These are phyloP conservation scores for Platorchestia sp. DNA, from an alignment of 1,140 invertebrate genomes.

Conservation along the genomic window DNA sequence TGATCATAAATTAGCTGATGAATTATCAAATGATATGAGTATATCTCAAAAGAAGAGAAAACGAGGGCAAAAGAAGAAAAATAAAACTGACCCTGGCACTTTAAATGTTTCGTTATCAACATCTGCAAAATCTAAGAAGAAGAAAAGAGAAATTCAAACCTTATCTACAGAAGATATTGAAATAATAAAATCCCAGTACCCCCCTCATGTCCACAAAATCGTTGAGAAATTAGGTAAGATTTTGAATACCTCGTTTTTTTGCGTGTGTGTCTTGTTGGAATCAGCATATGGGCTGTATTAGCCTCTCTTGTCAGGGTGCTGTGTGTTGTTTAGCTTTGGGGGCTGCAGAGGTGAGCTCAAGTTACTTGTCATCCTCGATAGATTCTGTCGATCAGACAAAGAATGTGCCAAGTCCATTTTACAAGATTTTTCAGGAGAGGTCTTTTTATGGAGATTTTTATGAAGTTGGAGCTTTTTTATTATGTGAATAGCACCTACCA, in stretches of 20 bases:
- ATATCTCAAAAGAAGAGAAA: background rate
- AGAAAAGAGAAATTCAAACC: background rate
- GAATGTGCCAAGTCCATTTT: no score
- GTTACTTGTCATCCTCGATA: no score
- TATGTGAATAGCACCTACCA: no score
- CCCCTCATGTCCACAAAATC: background rate
- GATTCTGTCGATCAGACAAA: no score
- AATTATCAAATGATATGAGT: background rate
- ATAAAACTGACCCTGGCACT: background rate
- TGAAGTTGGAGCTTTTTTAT: no score
- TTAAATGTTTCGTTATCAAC: background rate
- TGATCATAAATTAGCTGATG: background rate
- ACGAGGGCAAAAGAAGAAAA: background rate
- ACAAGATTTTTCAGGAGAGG: no score
- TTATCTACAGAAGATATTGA: slow-evolving; percentile 36
- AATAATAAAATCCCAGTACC: background rate
- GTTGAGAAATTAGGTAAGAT: slow-evolving; percentile 38
- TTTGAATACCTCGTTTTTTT: background rate
- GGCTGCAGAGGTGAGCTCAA: no score
- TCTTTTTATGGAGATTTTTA: no score
- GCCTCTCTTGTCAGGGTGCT: no score
- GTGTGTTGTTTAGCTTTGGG: no score
- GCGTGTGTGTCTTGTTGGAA: no score
- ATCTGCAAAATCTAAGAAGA: background rate
- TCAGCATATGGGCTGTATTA: no score